Base-by-base conservation (phyloP, 1,140 invertebrate species). In the Hyles vespertilio region DNA sequence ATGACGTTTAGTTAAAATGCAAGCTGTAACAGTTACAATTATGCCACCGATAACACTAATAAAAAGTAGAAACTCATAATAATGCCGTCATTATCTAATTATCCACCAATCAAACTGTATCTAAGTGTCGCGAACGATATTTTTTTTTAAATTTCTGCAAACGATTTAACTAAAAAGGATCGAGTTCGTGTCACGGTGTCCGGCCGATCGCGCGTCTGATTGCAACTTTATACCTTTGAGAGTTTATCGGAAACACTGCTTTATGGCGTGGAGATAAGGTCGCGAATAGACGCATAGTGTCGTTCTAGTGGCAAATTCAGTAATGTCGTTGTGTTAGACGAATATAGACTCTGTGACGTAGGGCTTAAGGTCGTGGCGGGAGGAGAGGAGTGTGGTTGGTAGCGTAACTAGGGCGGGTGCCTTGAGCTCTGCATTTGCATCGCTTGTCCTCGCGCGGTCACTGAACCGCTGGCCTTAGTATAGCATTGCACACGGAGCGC, bases 401-500 rank as follows among this genome's bases (percentile, higher is more conserved):
- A 50, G 5, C 56, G 66, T 69, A 72, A 72, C 65, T 77, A 69
- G 69, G 74, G 57, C 74, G 67, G 59, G 56, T 53, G 57, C 74
- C 74, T 77, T 77, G 74, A 74, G 67, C 61, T 54, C 33, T 33
- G 63, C 64, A 71, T 77, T 77, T 68, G 60, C 74, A 72, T 74
- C 63, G 49, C 32, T 34, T 56, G 72, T 49, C 74, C 74, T 77
- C 74, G 74, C 54, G 46, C 58, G 74, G 74, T 61, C 72, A 56
- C 46, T 58, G 74, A 44, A 57, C 72, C 54, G 34, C 49, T 53
- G 74, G 67, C 70, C 70, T 74, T 58, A 61, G 48, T 7, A 32
- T 44, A 63, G 58, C 64, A 59, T 61, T 65, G 65, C 59, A 58
- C 51, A 59, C 32, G 49, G 64, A 51, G 45, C 59, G 46, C 56